Evolutionary conservation across 1,140 invertebrate species (phyloP).

Genomic region (Trichonephila inaurata): DNA sequence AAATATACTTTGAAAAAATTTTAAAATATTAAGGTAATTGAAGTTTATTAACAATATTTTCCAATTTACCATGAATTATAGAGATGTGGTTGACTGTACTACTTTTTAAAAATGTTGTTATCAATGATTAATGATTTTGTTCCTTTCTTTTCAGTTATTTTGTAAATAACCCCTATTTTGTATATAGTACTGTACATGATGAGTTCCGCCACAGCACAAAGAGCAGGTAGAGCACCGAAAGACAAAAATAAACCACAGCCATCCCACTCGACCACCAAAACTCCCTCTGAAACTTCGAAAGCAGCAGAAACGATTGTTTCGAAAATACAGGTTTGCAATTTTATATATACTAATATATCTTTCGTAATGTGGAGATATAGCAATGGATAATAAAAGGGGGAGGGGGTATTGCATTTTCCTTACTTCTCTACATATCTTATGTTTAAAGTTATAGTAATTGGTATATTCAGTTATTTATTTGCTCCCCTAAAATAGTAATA

Average conservation of each 20-base stretch:
- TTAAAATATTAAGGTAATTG: too few species aligned
- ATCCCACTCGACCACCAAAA: conserved; percentile 40
- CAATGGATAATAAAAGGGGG: too few species aligned
- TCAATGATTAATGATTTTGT: not conserved
- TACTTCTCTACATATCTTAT: too few species aligned
- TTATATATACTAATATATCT: not conserved
- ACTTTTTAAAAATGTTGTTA: not conserved
- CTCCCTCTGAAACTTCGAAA: conserved; percentile 65
- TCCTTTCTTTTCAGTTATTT: conserved; percentile 73
- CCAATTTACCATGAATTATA: not conserved
- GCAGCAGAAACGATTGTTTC: conserved; percentile 48
- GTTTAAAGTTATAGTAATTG: too few species aligned
- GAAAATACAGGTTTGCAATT: conserved; percentile 59
- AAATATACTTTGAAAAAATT: too few species aligned
- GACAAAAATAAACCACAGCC: conserved; percentile 60
- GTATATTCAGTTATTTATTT: too few species aligned
- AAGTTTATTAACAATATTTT: not conserved
- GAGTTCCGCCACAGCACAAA: conserved; percentile 75
- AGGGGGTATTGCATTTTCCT: too few species aligned
- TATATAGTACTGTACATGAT: conserved; percentile 77
- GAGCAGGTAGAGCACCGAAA: conserved; percentile 73
- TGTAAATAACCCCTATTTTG: conserved; percentile 77
- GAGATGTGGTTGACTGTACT: not conserved
- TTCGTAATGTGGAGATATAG: too few species aligned
- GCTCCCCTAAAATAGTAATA: too few species aligned